Conservation (phyloP, 2,797 vertebrate genomes). For the Sphaeramia orbicularis region DNA sequence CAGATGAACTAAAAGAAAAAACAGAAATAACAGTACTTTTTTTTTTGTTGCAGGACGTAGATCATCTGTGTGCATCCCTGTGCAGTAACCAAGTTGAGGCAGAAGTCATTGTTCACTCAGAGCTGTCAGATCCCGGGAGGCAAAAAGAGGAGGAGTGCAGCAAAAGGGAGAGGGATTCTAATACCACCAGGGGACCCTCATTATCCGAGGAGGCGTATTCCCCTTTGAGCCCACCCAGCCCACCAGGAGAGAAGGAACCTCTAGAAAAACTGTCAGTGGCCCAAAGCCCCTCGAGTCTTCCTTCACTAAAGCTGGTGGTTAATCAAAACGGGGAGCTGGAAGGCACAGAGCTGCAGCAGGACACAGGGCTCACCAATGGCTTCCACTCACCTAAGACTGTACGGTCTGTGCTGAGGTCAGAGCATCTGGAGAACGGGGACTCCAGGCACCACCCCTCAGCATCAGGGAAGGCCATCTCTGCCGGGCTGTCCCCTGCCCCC, state of each 20-base stretch:
- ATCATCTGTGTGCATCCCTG: slow-evolving; percentile 75
- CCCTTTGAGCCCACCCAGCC: slow-evolving; percentile 51
- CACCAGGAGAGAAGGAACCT: slow-evolving; percentile 43
- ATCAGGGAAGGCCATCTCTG: slow-evolving; percentile 75
- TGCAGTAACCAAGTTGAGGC: slow-evolving; percentile 93
- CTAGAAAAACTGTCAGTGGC: slow-evolving; percentile 62
- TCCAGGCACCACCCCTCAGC: slow-evolving; percentile 76
- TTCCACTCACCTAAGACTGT: slow-evolving; percentile 83
- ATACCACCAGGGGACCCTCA: slow-evolving; percentile 64
- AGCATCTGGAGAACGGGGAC: slow-evolving; percentile 82
- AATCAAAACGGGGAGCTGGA: slow-evolving; percentile 74
- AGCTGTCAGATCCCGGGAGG: slow-evolving; percentile 87
- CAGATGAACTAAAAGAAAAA: too few species aligned
- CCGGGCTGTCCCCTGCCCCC: slow-evolving; percentile 71
- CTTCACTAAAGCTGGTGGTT: slow-evolving; percentile 60
- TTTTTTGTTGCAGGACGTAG: slow-evolving; percentile 81
- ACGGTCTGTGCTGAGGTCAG: slow-evolving; percentile 60
- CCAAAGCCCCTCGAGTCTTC: slow-evolving; percentile 68
- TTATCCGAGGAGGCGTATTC: slow-evolving; percentile 66
- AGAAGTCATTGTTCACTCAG: slow-evolving; percentile 96
- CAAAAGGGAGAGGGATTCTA: slow-evolving; percentile 52
- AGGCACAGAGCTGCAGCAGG: slow-evolving; percentile 61
- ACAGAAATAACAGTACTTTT: slow-evolving; percentile 27
- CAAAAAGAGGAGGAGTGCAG: slow-evolving; percentile 51
- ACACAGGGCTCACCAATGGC: slow-evolving; percentile 85